phyloP scores from a whole-genome alignment of 2,797 vertebrate species.

The Myotis myotis region DNA sequence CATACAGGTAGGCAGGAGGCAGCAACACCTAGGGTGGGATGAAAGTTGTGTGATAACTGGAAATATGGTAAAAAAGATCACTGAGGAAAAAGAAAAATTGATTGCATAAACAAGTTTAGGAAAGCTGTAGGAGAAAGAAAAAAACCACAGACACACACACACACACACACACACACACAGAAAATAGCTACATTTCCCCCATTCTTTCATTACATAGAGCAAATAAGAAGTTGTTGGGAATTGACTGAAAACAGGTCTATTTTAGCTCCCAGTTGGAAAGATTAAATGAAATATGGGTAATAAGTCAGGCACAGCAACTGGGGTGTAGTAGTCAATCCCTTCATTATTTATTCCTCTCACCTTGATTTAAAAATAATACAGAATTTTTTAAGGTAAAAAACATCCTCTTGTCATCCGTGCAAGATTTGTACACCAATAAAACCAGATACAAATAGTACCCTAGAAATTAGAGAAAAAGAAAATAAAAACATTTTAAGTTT shows the following conservation, averaged over 20 bases:
- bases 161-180: not conserved
- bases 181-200: not conserved
- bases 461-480: not conserved
- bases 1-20: not conserved
- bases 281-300: slow-evolving; percentile 25
- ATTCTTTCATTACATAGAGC: not conserved
- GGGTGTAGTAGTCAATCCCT: not conserved
- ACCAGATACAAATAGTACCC: not conserved
- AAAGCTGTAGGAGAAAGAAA: not conserved
- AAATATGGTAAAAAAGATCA: not conserved
- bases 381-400: not conserved
- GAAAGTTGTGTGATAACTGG: not conserved
- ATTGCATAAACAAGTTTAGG: not conserved
- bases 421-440: not conserved
- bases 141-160: not conserved
- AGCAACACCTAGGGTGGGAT: not conserved
- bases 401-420: not conserved
- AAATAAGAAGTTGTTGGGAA: not conserved
- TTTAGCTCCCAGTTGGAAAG: not conserved
- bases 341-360: not conserved
- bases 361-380: slow-evolving; percentile 25
- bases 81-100: not conserved
- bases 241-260: not conserved
- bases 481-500: not conserved
- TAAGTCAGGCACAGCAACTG: not conserved